Evolutionary conservation across 2,113 vertebrate genomes (phyloP).

Genomic region (Larimichthys crocea): DNA sequence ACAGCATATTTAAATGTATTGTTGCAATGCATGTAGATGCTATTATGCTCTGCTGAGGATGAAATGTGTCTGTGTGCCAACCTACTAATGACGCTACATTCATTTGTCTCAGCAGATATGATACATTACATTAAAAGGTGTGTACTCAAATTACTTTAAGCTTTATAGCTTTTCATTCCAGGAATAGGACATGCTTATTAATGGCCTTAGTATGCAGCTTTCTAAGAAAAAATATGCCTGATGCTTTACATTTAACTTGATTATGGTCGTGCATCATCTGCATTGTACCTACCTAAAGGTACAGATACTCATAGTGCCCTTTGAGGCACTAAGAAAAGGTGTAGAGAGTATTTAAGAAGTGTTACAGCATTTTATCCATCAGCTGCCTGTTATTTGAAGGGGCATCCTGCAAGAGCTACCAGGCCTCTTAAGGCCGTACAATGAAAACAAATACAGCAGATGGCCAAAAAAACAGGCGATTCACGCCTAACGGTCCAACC

Average conservation of each 20-base stretch:
- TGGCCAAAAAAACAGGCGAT: not conserved
- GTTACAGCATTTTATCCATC: not conserved
- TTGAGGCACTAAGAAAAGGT: not conserved
- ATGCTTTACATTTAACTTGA: slow-evolving; percentile 22
- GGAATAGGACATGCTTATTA: slow-evolving; percentile 27
- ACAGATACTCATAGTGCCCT: not conserved
- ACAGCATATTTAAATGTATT: not conserved
- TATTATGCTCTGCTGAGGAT: not conserved
- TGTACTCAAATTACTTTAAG: not conserved
- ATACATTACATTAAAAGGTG: not conserved
- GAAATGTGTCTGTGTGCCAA: not conserved
- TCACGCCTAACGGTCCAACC: not conserved
- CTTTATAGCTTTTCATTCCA: not conserved
- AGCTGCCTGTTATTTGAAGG: slow-evolving; percentile 21
- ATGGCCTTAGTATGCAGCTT: slow-evolving; percentile 13
- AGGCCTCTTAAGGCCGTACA: slow-evolving; percentile 80
- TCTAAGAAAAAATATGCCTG: slow-evolving; percentile 19
- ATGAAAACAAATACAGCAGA: slow-evolving; percentile 66
- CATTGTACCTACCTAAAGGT: not conserved
- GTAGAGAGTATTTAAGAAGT: not conserved
- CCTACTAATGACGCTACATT: slow-evolving; percentile 5
- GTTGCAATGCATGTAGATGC: not conserved
- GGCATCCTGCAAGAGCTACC: slow-evolving; percentile 36
- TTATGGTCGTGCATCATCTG: not conserved
- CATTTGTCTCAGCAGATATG: not conserved